A percentile compares a stretch with the other conserved stretches of the same genome.
Conservation (phyloP, 53 echinoderm and acorn worm species). For the Mesocentrotus franciscanus region DNA sequence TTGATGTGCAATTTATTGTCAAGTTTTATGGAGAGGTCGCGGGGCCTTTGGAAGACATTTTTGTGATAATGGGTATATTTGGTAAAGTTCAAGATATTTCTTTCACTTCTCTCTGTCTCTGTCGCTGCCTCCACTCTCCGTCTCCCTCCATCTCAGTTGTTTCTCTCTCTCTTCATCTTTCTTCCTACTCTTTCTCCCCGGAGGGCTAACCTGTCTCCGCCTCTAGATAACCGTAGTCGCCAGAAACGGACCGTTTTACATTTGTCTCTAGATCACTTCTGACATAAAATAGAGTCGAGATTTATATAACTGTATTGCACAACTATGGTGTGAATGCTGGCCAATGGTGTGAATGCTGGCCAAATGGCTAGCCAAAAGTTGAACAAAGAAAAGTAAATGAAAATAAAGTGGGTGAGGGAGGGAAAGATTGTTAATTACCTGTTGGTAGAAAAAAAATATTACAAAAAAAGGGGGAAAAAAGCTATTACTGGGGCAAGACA, state of each 20-base stretch:
- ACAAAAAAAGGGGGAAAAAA: no score
- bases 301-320: no score
- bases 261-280: no score
- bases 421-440: no score
- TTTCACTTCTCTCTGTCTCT: background rate
- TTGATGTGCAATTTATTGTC: background rate
- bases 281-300: no score
- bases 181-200: background rate
- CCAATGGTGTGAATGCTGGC: no score
- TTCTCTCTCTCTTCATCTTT: background rate
- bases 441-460: no score
- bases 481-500: no score
- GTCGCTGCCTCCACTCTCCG: background rate
- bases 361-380: no score
- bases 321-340: no score
- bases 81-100: background rate
- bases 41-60: background rate
- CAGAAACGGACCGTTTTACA: background rate
- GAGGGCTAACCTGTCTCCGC: conserved; percentile 22
- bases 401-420: no score
- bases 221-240: background rate
- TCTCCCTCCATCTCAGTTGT: background rate
- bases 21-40: background rate
- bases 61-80: background rate
- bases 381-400: no score